A percentile compares a stretch with the other conserved stretches of the same genome.
phyloP scores from a whole-genome alignment of 2,888 invertebrate genomes.

The Spilarctia lutea region DNA sequence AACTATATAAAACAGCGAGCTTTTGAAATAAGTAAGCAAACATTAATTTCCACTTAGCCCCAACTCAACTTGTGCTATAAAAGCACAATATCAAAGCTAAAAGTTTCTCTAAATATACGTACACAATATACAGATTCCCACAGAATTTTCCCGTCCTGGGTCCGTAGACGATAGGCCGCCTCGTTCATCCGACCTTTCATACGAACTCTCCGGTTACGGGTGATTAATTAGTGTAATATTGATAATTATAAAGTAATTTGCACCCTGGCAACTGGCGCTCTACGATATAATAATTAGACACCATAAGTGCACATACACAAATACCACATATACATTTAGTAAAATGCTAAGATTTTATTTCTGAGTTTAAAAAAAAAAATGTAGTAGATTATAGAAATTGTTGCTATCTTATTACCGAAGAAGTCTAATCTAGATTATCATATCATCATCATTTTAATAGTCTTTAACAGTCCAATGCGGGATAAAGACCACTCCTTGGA shows the following conservation, averaged over 20 bases:
- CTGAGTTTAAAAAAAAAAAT: no score
- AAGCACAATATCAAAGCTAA: background rate
- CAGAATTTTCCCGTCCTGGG: background rate
- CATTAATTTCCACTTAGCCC: background rate
- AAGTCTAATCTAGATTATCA: background rate
- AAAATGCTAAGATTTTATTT: no score
- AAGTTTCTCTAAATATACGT: background rate
- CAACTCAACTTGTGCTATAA: background rate
- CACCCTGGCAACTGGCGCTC: background rate
- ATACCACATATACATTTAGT: background rate
- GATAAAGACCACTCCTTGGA: no score
- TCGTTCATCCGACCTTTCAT: background rate
- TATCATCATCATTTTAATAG: background rate
- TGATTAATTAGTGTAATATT: background rate
- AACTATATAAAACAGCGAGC: background rate
- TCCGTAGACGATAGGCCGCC: background rate
- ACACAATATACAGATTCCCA: background rate
- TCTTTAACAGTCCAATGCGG: no score
- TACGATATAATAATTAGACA: constrained; percentile 28
- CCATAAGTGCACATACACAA: background rate
- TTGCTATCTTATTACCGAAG: no score
- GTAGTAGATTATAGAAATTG: no score
- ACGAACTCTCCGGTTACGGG: background rate
- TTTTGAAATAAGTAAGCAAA: background rate
- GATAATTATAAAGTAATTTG: background rate